Conservation (phyloP, 2,888 invertebrate species). For the Argynnis bischoffii region DNA sequence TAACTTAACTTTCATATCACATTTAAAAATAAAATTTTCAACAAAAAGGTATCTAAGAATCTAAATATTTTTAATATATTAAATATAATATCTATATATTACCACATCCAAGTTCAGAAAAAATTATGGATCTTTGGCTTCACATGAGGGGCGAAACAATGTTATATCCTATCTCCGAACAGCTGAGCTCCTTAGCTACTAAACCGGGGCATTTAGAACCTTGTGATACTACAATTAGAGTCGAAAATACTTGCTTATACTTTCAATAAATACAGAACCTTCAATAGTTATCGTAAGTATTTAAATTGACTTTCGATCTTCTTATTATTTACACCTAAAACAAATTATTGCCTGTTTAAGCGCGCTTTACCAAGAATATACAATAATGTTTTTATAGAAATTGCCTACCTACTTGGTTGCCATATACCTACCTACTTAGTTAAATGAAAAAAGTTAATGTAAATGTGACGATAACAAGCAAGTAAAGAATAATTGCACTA, state of each 20-base stretch:
- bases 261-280: conserved; percentile 27
- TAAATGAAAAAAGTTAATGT: neutral
- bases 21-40: too few species aligned
- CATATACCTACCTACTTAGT: too few species aligned
- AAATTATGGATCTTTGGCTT: conserved; percentile 30
- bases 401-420: too few species aligned
- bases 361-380: too few species aligned
- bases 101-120: conserved; percentile 16
- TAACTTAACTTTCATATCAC: too few species aligned
- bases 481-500: neutral
- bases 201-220: conserved; percentile 21
- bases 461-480: neutral
- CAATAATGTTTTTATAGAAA: too few species aligned
- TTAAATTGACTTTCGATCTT: conserved; percentile 27
- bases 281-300: conserved; percentile 29
- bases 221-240: conserved; percentile 9
- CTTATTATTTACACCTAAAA: conserved; percentile 18
- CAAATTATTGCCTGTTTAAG: neutral
- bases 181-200: conserved; percentile 39
- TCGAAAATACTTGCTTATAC: conserved; percentile 8
- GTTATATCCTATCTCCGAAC: conserved; percentile 41
- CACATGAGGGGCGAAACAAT: conserved; percentile 37
- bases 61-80: neutral
- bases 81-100: neutral
- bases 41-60: too few species aligned